phyloP scores from a whole-genome alignment of 2,797 vertebrate species.

The Ctenopoma kingsleyae region DNA sequence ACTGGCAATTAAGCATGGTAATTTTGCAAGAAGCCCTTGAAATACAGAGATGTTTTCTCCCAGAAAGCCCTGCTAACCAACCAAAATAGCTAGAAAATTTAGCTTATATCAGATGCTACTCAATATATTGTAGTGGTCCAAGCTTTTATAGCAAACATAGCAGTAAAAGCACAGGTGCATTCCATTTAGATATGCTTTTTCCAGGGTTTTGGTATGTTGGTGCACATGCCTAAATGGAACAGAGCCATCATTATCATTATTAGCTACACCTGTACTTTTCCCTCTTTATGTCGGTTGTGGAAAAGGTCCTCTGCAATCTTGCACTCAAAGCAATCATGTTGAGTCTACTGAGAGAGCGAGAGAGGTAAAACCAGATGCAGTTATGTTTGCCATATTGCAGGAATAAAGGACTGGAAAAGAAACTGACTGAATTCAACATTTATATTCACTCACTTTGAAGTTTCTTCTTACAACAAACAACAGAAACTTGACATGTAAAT shows the following conservation, averaged over 20 bases:
- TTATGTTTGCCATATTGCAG: no score
- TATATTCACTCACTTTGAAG: no score
- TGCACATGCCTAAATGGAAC: no score
- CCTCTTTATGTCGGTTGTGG: no score
- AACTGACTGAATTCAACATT: background rate
- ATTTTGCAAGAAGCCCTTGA: background rate
- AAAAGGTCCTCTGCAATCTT: background rate
- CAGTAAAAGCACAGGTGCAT: background rate
- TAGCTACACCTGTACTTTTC: background rate
- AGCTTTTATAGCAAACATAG: no score
- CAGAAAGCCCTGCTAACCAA: background rate
- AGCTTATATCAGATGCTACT: no score
- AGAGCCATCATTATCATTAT: background rate
- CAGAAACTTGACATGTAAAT: no score
- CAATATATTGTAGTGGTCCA: no score
- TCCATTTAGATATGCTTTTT: no score
- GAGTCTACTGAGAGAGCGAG: background rate
- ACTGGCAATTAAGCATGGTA: background rate
- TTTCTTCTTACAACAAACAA: background rate
- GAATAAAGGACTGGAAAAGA: no score
- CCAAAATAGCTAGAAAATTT: background rate
- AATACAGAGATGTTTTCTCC: background rate
- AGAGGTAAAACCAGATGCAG: background rate
- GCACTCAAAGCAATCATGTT: background rate
- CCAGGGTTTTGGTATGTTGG: no score